A percentile compares a stretch with the other conserved stretches of the same genome.
Conservation (phyloP, 2,888 invertebrate species). For the Pollenia griseotomentosa region DNA sequence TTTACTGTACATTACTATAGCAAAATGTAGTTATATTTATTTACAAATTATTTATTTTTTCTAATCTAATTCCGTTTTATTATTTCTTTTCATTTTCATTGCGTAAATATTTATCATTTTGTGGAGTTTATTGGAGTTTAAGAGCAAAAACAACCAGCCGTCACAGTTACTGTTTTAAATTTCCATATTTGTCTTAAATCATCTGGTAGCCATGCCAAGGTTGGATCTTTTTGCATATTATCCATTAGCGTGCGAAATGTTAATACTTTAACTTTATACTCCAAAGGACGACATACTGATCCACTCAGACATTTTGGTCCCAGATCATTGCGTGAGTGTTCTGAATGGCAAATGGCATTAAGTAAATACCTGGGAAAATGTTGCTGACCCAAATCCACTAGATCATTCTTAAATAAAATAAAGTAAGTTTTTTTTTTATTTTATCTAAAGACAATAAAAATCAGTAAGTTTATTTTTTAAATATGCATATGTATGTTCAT, state of each 20-base stretch:
- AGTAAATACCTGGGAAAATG: constrained; percentile 82
- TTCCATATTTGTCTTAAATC: constrained; percentile 79
- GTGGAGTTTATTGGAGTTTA: constrained; percentile 39
- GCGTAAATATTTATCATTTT: neutral
- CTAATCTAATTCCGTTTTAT: neutral
- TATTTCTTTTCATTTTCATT: constrained; percentile 9
- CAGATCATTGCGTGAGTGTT: constrained; percentile 73
- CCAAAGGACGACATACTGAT: constrained; percentile 81
- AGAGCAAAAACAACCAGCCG: constrained; percentile 83
- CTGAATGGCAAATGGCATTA: constrained; percentile 82
- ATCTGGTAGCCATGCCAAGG: constrained; percentile 77
- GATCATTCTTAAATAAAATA: constrained; percentile 79
- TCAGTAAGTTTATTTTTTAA: no score
- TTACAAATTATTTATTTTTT: constrained; percentile 3
- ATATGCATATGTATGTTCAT: no score
- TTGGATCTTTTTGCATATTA: constrained; percentile 77
- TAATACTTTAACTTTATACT: constrained; percentile 83
- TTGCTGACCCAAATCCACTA: constrained; percentile 81
- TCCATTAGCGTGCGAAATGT: constrained; percentile 76
- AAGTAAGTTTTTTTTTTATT: neutral
- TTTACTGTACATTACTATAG: neutral
- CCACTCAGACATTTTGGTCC: constrained; percentile 81
- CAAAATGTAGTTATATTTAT: neutral
- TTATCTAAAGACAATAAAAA: no score
- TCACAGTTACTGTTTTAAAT: constrained; percentile 82